Evolutionary conservation across 2,113 vertebrate species (phyloP).

Genomic region (Daphoenositta chrysoptera): DNA sequence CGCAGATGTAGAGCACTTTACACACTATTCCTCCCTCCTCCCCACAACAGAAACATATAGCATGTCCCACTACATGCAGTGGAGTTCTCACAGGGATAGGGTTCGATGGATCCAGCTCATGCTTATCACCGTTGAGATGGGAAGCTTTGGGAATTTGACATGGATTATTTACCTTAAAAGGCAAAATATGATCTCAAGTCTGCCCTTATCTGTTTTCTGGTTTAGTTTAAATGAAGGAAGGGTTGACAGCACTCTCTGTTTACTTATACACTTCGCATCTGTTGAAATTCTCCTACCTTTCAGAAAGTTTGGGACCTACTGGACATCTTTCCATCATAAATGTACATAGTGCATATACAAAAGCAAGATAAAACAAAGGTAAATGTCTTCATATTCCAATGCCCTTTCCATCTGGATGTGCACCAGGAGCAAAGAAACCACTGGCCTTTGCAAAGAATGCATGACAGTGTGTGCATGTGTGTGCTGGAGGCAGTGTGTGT

Average conservation of each 20-base stretch:
- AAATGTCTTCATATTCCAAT: neutral
- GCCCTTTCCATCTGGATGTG: neutral
- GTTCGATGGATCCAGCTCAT: neutral
- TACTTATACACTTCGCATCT: neutral
- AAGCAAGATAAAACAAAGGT: neutral
- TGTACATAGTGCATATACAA: neutral
- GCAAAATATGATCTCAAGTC: neutral
- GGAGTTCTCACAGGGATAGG: neutral
- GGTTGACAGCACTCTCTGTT: neutral
- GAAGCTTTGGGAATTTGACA: neutral
- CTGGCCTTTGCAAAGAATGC: neutral
- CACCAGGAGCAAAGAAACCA: neutral
- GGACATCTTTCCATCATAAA: neutral
- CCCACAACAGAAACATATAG: neutral
- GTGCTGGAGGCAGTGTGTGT: neutral
- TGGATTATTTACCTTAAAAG: neutral
- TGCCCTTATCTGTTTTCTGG: neutral
- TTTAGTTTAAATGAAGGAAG: neutral
- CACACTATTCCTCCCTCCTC: neutral
- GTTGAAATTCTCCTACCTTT: neutral
- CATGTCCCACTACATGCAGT: neutral
- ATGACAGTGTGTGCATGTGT: no score
- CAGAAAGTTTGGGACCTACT: neutral
- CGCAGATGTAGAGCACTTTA: neutral
- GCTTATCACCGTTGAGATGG: neutral